Conservation (phyloP, 2,888 invertebrate species). For the Chouioia cunea region DNA sequence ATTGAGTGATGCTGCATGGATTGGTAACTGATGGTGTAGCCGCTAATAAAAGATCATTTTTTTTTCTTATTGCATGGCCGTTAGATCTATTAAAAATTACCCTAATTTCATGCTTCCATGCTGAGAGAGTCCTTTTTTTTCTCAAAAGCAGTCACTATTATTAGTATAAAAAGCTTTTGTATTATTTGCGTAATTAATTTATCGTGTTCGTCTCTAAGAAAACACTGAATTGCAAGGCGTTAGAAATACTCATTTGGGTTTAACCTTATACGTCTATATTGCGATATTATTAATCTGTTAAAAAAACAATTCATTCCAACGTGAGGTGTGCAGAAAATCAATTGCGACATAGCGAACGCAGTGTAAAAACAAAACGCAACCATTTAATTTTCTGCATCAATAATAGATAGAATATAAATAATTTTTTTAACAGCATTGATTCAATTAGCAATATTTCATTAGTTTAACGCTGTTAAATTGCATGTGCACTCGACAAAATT, state of each 20-base stretch:
- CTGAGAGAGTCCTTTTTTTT: conserved; percentile 64
- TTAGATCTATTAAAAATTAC: background rate
- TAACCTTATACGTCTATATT: background rate
- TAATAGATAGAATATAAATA: background rate
- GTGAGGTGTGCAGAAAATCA: conserved; percentile 7
- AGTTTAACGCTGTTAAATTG: conserved; percentile 10
- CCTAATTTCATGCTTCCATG: conserved; percentile 73
- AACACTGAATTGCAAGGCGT: conserved; percentile 4
- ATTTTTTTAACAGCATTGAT: conserved; percentile 1
- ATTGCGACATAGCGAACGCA: background rate
- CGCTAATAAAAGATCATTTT: conserved; percentile 54
- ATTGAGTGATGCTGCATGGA: conserved; percentile 74
- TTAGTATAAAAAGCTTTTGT: background rate
- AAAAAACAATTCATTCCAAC: background rate
- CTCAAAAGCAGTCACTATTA: background rate
- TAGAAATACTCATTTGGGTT: conserved; percentile 18
- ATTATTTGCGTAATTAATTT: background rate
- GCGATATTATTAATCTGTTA: background rate
- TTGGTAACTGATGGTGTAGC: conserved; percentile 77
- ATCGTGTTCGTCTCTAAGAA: background rate
- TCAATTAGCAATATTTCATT: background rate
- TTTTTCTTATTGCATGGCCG: background rate
- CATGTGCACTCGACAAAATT: conserved; percentile 16
- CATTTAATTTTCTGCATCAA: conserved; percentile 12
- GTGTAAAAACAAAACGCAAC: conserved; percentile 1